Base-by-base conservation (phyloP, 2,113 vertebrate genomes). In the Pedetes capensis region DNA sequence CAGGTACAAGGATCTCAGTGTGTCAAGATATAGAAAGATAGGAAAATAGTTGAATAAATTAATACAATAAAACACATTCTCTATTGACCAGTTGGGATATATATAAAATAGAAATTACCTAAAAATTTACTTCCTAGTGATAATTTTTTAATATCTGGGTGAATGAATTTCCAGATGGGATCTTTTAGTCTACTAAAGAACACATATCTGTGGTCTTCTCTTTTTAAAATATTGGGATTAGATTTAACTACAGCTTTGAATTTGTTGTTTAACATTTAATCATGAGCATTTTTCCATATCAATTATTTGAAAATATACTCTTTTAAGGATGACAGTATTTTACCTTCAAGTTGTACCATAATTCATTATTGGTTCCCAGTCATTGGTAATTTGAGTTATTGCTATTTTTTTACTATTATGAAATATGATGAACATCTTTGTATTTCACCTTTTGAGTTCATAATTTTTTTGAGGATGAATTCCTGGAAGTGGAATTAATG, bases 401-500 rank as follows among this genome's bases (percentile, higher is more conserved):
- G 83, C 39, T 76, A 18, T 23, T 69, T 55, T 89, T 91, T 87
- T 71, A 23, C 1, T 39, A 6, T 75, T 72, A 18, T 42, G 72
- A 89, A 91, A 82, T 85, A 53, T 39, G 39, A 57, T 68, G 53
- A 86, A 47, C 7, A 78, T 61, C 59, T 78, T 89, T 61, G 18
- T 64, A n/a, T 1, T 53, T 89, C 27, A 47, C 1, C 47, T 64
- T 95, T 92, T 92, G 69, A 61, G 66, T 16, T 72, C n/a, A 29
- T 74, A 39, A 68, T 93, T 81, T 88, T n/a, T 72, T 88, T 74
- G n/a, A 84, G 59, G 63, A 81, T 91, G 47, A 81, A 89, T 87
- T 92, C 22, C 32, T 75, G 16, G 10, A 85, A 81, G 75, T 87
- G 6, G 14, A 84, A 80, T 71, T 85, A 37, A 9, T 51, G 37